phyloP scores from a whole-genome alignment of 1,140 invertebrate species.

The Zophobas morio region DNA sequence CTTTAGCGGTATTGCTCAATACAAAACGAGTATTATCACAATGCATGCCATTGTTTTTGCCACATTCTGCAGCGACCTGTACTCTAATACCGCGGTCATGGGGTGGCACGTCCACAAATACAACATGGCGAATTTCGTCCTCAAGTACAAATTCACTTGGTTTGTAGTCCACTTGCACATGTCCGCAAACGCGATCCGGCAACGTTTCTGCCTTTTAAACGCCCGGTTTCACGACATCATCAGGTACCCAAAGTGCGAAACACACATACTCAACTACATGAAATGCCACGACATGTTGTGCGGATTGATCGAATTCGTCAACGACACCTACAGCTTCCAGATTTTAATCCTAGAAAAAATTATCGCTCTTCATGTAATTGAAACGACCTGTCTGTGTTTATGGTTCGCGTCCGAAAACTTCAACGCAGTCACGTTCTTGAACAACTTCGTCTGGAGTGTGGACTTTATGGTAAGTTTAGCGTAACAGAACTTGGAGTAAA shows the following conservation, averaged over 20 bases:
- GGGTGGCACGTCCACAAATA: constrained; percentile 11
- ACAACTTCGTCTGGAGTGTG: constrained; percentile 11
- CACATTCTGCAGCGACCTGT: no score
- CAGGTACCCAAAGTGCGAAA: neutral
- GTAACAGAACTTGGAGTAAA: neutral
- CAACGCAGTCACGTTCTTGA: constrained; percentile 12
- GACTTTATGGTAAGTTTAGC: constrained; percentile 7
- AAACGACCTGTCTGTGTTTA: constrained; percentile 22
- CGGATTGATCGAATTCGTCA: neutral
- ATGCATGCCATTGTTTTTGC: no score
- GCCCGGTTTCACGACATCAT: neutral
- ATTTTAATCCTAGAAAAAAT: constrained; percentile 16
- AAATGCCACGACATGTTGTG: constrained; percentile 26
- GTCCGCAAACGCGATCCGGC: neutral
- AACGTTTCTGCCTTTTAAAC: constrained; percentile 17
- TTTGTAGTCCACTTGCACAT: constrained; percentile 1
- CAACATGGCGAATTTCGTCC: neutral
- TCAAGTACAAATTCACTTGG: constrained; percentile 31
- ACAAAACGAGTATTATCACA: no score
- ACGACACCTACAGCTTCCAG: constrained; percentile 9
- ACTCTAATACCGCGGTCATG: no score
- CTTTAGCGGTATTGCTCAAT: no score
- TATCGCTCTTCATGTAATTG: constrained; percentile 7
- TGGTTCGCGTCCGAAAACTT: constrained; percentile 17
- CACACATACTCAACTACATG: neutral